phyloP scores from a whole-genome alignment of 1,140 invertebrate species.

The Drosophila lini region DNA sequence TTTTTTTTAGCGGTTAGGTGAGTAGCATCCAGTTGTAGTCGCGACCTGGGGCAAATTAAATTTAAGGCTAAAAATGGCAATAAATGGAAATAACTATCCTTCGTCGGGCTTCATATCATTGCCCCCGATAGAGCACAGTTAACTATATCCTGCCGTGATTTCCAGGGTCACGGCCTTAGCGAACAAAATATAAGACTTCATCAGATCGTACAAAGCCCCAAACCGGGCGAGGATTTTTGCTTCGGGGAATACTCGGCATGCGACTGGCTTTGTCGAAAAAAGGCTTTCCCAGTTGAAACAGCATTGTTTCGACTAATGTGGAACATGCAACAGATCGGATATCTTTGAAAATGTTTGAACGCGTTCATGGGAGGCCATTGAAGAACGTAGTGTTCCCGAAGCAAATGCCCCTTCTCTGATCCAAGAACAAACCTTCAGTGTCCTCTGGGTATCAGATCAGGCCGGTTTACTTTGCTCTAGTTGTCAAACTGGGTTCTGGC shows the following conservation, averaged over 20 bases:
- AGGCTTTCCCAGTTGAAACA: slow-evolving; percentile 86
- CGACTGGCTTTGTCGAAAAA: slow-evolving; percentile 89
- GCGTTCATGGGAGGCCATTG: slow-evolving; percentile 92
- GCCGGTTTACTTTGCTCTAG: slow-evolving; percentile 92
- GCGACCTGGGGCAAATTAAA: slow-evolving; percentile 49
- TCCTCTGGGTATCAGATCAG: slow-evolving; percentile 94
- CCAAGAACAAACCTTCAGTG: slow-evolving; percentile 84
- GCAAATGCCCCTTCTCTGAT: slow-evolving; percentile 77
- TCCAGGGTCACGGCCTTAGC: slow-evolving; percentile 90
- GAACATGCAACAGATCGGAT: slow-evolving; percentile 85
- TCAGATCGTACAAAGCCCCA: slow-evolving; percentile 91
- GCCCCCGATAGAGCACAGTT: slow-evolving; percentile 73
- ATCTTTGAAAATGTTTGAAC: slow-evolving; percentile 85
- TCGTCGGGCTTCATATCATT: slow-evolving; percentile 65
- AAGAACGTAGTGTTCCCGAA: slow-evolving; percentile 87
- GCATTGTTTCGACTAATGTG: slow-evolving; percentile 69
- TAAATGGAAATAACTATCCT: not conserved
- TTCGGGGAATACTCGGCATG: slow-evolving; percentile 89
- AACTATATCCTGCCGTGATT: slow-evolving; percentile 87
- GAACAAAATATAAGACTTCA: slow-evolving; percentile 91
- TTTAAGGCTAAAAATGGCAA: slow-evolving; percentile 37
- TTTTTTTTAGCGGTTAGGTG: slow-evolving; percentile 13
- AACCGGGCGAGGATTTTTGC: slow-evolving; percentile 88
- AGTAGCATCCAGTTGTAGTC: slow-evolving; percentile 52
- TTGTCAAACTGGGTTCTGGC: slow-evolving; percentile 92